phyloP scores from a whole-genome alignment of 2,797 vertebrate species.

The Austrolebias charrua region DNA sequence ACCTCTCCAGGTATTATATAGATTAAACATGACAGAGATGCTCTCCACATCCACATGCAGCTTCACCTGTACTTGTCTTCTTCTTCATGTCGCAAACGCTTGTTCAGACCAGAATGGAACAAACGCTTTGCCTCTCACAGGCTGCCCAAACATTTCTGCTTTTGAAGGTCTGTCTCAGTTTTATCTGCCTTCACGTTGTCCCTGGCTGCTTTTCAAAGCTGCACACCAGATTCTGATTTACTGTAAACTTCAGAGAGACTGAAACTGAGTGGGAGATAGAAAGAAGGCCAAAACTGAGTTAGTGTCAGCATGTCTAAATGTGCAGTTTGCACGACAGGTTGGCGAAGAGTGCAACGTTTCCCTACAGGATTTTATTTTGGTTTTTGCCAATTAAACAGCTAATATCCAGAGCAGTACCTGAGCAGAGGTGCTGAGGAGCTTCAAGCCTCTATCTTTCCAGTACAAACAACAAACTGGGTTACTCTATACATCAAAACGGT shows the following conservation, averaged over 20 bases:
- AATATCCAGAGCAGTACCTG: constrained; percentile 37
- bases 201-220: constrained; percentile 49
- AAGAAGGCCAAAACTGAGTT: constrained; percentile 7
- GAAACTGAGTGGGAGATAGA: constrained; percentile 34
- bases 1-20: constrained; percentile 37
- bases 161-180: constrained; percentile 42
- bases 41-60: constrained; percentile 28
- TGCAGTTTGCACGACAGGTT: constrained; percentile 12
- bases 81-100: constrained; percentile 21
- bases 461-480: constrained; percentile 58
- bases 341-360: constrained; percentile 34
- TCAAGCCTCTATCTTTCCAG: constrained; percentile 33
- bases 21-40: constrained; percentile 48
- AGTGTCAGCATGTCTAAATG: constrained; percentile 10
- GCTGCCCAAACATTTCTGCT: constrained; percentile 55
- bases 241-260: constrained; percentile 36
- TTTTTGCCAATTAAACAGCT: constrained; percentile 59
- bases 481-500: constrained; percentile 50
- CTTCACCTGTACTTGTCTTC: constrained; percentile 12
- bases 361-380: constrained; percentile 18
- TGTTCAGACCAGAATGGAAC: constrained; percentile 23
- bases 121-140: constrained; percentile 37
- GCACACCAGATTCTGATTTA: constrained; percentile 42
- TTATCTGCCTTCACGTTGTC: constrained; percentile 33
- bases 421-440: constrained; percentile 38